Conservation (phyloP, 64 coral and sea anemone species). For the Porites lutea region DNA sequence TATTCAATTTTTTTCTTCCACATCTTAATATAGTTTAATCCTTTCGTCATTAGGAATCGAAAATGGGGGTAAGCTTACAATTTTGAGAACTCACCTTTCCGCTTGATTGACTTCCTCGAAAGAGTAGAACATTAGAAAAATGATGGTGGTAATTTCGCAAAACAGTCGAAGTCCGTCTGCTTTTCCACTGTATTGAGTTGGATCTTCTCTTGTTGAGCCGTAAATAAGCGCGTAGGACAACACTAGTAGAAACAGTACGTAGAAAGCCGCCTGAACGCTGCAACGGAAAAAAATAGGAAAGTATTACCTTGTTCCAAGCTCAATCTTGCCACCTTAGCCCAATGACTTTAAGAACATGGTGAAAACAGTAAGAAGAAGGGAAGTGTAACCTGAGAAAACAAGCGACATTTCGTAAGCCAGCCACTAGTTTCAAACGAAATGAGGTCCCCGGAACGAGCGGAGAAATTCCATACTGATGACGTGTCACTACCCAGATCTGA, state of each 20-base stretch:
- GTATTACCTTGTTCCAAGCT: background rate
- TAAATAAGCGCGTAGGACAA: constrained; percentile 79
- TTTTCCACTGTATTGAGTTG: constrained; percentile 58
- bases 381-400: no score
- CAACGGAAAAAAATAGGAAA: background rate
- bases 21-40: no score
- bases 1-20: no score
- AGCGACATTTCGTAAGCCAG: no score
- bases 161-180: constrained; percentile 52
- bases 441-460: no score
- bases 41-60: no score
- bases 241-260: constrained; percentile 64
- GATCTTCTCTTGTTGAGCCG: constrained; percentile 54
- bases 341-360: no score
- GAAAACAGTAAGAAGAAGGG: no score
- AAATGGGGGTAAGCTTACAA: background rate
- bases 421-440: no score
- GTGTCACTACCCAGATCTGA: no score
- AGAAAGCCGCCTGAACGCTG: constrained; percentile 67
- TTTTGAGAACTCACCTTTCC: constrained; percentile 45
- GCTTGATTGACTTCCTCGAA: constrained; percentile 73
- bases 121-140: constrained; percentile 72
- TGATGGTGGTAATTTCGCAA: constrained; percentile 65
- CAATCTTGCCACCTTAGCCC: no score
- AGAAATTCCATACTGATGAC: no score